phyloP scores from a whole-genome alignment of 2,888 invertebrate genomes.

The Synergus laeviventris region DNA sequence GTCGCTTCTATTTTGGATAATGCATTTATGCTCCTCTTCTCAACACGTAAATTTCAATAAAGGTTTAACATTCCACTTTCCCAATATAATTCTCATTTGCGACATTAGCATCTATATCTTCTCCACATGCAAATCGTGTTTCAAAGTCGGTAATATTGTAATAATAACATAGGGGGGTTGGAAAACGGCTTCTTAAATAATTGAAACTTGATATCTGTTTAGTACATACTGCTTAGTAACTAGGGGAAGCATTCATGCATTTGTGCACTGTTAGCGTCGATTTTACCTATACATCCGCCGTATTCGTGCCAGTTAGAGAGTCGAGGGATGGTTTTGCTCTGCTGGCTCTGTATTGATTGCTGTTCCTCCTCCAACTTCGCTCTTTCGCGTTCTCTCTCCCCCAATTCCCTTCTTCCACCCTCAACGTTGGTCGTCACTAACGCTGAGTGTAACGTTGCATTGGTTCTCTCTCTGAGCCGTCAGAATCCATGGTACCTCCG shows the following conservation, averaged over 20 bases:
- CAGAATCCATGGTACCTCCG: constrained; percentile 41
- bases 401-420: constrained; percentile 3
- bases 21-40: not conserved
- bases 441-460: constrained; percentile 53
- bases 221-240: not conserved
- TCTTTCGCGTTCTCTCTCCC: constrained; percentile 49
- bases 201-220: constrained; percentile 9
- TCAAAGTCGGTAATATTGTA: constrained; percentile 7
- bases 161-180: not conserved
- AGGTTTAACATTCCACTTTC: constrained; percentile 29
- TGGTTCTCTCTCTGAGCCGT: constrained; percentile 45
- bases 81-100: constrained; percentile 32
- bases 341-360: constrained; percentile 74
- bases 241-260: constrained; percentile 20
- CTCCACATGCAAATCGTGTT: not conserved
- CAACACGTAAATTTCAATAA: not conserved
- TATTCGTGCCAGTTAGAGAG: constrained; percentile 63
- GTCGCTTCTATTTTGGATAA: not conserved
- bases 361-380: constrained; percentile 63
- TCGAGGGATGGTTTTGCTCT: constrained; percentile 72
- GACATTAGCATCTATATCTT: constrained; percentile 23
- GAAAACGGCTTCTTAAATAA: constrained; percentile 34
- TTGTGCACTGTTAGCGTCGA: constrained; percentile 41
- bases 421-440: constrained; percentile 50
- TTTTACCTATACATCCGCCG: constrained; percentile 59